Percentiles rank a stretch among this genome's conserved stretches.
Conservation (phyloP, 1,140 invertebrate genomes). For the Pachypeltis micranthus region DNA sequence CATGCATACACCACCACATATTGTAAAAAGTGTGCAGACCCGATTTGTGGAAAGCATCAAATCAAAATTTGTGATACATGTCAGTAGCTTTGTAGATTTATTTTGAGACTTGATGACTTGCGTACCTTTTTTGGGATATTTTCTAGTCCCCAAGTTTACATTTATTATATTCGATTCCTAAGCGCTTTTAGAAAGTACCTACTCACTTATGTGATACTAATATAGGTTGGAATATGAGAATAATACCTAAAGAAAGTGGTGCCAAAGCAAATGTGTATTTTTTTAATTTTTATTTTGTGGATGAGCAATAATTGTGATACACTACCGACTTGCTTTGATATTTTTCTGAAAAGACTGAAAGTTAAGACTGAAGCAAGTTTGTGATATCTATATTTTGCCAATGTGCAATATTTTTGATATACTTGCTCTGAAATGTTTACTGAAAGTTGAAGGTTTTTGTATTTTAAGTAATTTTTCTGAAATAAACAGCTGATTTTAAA, state of each 20-base stretch:
- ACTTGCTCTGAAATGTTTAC: no score
- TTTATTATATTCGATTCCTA: neutral
- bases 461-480: neutral
- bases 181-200: neutral
- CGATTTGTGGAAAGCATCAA: neutral
- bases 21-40: neutral
- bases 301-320: neutral
- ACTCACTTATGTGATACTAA: neutral
- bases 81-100: neutral
- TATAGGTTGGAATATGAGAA: neutral
- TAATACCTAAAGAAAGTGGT: neutral
- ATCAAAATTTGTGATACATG: neutral
- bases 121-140: neutral
- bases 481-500: neutral
- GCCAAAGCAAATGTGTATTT: neutral
- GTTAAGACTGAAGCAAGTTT: no score
- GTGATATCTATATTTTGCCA: no score
- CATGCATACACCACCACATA: constrained; percentile 1
- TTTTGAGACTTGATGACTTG: neutral
- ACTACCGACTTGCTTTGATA: no score
- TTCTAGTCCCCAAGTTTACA: neutral
- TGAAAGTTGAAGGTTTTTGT: no score
- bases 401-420: no score
- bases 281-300: neutral
- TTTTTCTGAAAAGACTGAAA: no score